Evolutionary conservation across 2,113 vertebrate genomes (phyloP).

Genomic region (Lutjanus erythropterus): DNA sequence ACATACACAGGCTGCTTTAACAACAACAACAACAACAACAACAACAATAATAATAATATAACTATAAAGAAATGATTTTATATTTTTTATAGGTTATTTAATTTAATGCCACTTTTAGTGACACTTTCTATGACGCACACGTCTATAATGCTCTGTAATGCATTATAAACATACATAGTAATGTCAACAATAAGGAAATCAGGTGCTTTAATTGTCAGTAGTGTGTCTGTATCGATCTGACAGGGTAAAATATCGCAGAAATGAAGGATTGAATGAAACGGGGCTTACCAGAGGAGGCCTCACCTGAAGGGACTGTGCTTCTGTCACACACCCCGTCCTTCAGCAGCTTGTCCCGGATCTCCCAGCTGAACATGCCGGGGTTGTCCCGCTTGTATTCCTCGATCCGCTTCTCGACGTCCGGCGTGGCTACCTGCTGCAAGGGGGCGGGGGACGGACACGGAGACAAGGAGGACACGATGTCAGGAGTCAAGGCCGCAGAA

Average conservation of each 20-base stretch:
- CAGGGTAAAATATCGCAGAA: neutral
- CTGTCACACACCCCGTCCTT: conserved; percentile 97
- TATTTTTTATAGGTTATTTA: neutral
- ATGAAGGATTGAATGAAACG: conserved; percentile 31
- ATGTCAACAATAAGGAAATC: no score
- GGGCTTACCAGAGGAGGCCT: conserved; percentile 87
- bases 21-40: no score
- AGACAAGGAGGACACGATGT: neutral
- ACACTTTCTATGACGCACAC: no score
- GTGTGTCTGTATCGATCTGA: no score
- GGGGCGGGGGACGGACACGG: neutral
- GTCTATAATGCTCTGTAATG: no score
- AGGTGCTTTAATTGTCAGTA: no score
- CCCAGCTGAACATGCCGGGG: conserved; percentile 98
- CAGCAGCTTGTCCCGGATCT: conserved; percentile 95
- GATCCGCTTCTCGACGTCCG: conserved; percentile 96
- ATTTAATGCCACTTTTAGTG: neutral
- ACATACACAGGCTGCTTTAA: conserved; percentile 6
- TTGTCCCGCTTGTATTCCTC: conserved; percentile 97
- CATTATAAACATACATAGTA: no score
- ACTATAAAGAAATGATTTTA: no score
- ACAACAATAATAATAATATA: neutral
- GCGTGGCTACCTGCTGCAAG: conserved; percentile 96
- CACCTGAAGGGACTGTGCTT: conserved; percentile 98
- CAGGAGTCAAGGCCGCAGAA: no score